Evolutionary conservation across 2,113 vertebrate species (phyloP).

Genomic region (Cyprinodon brontotheroides): DNA sequence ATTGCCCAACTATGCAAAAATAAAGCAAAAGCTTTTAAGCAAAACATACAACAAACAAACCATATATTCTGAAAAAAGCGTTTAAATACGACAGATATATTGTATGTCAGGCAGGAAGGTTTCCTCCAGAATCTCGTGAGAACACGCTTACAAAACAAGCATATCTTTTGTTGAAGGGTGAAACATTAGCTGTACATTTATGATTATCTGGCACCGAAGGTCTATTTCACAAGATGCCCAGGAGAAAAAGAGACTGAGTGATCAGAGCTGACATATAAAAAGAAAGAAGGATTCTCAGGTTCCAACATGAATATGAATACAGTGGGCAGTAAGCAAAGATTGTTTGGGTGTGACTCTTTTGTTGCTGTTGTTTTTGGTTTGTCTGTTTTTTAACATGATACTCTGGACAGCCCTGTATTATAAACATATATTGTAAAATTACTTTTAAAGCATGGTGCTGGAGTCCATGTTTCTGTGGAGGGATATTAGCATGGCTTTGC

Average conservation of each 20-base stretch:
- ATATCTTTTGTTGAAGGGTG: constrained; percentile 62
- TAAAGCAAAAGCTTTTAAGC: constrained; percentile 1
- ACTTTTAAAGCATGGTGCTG: background rate
- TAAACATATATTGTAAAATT: background rate
- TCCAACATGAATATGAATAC: constrained; percentile 48
- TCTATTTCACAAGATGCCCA: constrained; percentile 55
- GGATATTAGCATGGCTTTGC: constrained; percentile 4
- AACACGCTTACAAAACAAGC: constrained; percentile 31
- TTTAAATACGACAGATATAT: constrained; percentile 10
- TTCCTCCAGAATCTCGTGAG: constrained; percentile 43
- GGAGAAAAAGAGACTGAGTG: constrained; percentile 54
- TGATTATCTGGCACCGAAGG: constrained; percentile 46
- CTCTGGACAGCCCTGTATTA: constrained; percentile 32
- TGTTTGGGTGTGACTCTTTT: constrained; percentile 45
- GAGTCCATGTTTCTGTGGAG: background rate
- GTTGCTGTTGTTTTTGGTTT: too few relatives aligned
- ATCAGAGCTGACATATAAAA: constrained; percentile 51
- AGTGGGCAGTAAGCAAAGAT: constrained; percentile 67
- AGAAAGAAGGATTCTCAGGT: constrained; percentile 63
- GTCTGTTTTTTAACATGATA: constrained; percentile 22
- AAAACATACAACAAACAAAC: constrained; percentile 15
- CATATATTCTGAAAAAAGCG: constrained; percentile 1
- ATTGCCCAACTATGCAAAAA: constrained; percentile 9
- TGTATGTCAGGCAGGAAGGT: constrained; percentile 44
- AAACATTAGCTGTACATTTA: constrained; percentile 70